Percentiles rank a stretch among this genome's conserved stretches.
Conservation (phyloP, 2,888 invertebrate species). For the Fabriciana adippe region DNA sequence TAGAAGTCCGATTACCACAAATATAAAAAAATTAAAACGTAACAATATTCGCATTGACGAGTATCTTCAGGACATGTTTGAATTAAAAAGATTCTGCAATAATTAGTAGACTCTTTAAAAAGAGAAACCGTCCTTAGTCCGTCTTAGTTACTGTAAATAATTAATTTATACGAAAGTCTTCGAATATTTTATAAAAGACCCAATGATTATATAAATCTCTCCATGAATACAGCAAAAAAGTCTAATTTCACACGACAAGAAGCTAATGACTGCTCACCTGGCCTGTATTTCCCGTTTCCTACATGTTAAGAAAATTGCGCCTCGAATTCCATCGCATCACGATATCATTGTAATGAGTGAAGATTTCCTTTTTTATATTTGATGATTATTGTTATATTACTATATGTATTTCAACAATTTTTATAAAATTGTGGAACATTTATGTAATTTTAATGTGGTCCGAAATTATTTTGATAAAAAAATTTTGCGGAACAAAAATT, state of each 20-base stretch:
- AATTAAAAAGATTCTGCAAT: no score
- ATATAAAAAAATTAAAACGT: no score
- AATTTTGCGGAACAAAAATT: no score
- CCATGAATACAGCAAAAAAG: slow-evolving; percentile 47
- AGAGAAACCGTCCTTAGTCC: neutral
- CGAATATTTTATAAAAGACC: slow-evolving; percentile 23
- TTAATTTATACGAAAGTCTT: slow-evolving; percentile 27
- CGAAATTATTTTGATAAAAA: no score
- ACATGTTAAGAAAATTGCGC: slow-evolving; percentile 66
- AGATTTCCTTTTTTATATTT: slow-evolving; percentile 61
- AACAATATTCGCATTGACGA: no score
- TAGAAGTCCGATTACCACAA: no score
- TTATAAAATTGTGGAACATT: no score
- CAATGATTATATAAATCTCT: slow-evolving; percentile 35
- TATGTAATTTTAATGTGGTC: no score
- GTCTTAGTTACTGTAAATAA: neutral
- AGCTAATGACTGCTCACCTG: slow-evolving; percentile 62
- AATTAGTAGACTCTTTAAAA: no score
- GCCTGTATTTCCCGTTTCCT: slow-evolving; percentile 76
- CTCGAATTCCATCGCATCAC: slow-evolving; percentile 57
- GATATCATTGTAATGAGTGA: slow-evolving; percentile 61
- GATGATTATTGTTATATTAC: neutral
- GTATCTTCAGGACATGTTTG: no score
- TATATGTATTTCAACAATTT: neutral
- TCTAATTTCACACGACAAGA: slow-evolving; percentile 53